phyloP scores from a whole-genome alignment of 1,140 invertebrate species.

The Eurosta solidaginis region DNA sequence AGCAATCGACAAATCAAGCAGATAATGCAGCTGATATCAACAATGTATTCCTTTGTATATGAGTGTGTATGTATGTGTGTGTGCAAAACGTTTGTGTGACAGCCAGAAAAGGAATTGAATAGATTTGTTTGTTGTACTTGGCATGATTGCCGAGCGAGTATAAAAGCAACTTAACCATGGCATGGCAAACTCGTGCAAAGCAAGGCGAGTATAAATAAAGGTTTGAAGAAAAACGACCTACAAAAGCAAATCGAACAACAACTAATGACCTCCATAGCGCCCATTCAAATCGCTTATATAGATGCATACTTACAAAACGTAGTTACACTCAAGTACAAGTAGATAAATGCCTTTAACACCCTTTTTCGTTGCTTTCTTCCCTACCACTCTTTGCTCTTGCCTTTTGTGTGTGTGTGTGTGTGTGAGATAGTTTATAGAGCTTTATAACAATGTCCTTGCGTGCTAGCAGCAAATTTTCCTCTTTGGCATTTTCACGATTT shows the following conservation, averaged over 20 bases:
- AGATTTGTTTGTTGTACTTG: not conserved
- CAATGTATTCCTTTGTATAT: not conserved
- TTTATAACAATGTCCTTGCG: constrained; percentile 24
- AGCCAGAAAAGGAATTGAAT: not conserved
- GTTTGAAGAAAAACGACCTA: constrained; percentile 13
- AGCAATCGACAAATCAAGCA: constrained; percentile 28
- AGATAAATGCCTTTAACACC: not conserved
- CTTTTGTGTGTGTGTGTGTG: not conserved
- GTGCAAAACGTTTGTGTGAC: not conserved
- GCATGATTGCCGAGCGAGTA: not conserved
- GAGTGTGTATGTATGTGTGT: not conserved
- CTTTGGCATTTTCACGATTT: constrained; percentile 24
- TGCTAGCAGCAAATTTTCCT: constrained; percentile 27
- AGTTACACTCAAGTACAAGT: not conserved
- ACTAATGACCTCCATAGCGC: constrained; percentile 14
- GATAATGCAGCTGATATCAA: constrained; percentile 16
- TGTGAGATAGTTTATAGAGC: not conserved
- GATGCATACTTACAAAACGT: not conserved
- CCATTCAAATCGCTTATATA: not conserved
- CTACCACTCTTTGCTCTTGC: not conserved
- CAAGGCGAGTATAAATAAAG: not conserved
- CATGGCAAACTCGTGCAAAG: not conserved
- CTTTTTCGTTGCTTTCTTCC: not conserved
- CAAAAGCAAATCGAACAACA: constrained; percentile 1
- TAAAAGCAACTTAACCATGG: not conserved